These are phyloP conservation scores for Achlya flavicornis DNA, from an alignment of 2,888 invertebrate species.

Conservation along the genomic window DNA sequence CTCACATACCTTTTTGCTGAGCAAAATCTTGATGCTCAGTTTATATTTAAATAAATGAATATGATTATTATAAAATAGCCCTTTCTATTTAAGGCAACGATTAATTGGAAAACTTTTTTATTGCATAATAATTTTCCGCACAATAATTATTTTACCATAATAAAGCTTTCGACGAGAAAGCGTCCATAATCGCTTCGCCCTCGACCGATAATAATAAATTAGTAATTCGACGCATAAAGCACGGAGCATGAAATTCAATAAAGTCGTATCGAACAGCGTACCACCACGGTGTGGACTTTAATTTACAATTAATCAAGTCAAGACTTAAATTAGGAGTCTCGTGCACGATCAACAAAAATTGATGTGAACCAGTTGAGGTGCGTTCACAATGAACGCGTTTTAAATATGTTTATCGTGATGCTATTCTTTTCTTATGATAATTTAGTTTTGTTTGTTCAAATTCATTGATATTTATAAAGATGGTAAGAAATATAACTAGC, in stretches of 20 bases:
- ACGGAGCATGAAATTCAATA: conserved; percentile 80
- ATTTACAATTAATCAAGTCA: conserved; percentile 80
- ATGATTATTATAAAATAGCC: no score
- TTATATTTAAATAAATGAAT: not conserved
- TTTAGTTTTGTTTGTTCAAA: not conserved
- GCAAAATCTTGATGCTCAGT: not conserved
- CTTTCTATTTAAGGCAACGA: not conserved
- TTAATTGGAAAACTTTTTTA: conserved; percentile 4
- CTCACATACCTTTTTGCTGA: not conserved
- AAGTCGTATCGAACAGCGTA: conserved; percentile 75
- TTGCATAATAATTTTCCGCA: conserved; percentile 1
- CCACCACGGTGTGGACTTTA: conserved; percentile 76
- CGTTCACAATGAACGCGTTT: conserved; percentile 13
- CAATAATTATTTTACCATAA: conserved; percentile 10
- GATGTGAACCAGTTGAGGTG: conserved; percentile 36
- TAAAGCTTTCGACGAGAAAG: conserved; percentile 30
- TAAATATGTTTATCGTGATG: not conserved
- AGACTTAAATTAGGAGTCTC: conserved; percentile 74
- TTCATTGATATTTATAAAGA: not conserved
- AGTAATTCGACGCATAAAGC: conserved; percentile 74
- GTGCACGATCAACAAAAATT: conserved; percentile 66
- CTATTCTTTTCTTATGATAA: not conserved
- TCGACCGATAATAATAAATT: conserved; percentile 67
- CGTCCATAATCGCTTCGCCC: conserved; percentile 49
- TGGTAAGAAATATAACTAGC: not conserved